Percentiles rank a stretch among this genome's conserved stretches.
phyloP scores from a whole-genome alignment of 2,797 vertebrate genomes.

The Acrossocheilus fasciatus region DNA sequence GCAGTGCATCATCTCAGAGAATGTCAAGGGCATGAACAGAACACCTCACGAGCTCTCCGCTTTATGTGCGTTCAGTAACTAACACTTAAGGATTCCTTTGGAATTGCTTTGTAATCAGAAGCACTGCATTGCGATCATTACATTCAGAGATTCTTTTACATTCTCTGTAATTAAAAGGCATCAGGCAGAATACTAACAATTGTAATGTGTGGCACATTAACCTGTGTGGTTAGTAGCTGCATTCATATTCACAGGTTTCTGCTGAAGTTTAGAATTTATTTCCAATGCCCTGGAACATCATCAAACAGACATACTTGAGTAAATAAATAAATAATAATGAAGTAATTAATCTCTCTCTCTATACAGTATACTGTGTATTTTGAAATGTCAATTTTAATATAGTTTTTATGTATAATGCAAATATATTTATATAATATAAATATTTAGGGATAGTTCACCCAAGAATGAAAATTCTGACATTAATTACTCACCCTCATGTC shows the following conservation, averaged over 20 bases:
- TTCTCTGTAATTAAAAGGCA: constrained; percentile 4
- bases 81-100: constrained; percentile 16
- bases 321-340: not conserved
- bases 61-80: not conserved
- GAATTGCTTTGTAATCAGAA: constrained; percentile 33
- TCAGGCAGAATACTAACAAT: not conserved
- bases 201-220: not conserved
- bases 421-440: no score
- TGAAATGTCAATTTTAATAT: no score
- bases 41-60: constrained; percentile 7
- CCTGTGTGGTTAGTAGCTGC: not conserved
- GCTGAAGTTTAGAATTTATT: not conserved
- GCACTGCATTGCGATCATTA: not conserved
- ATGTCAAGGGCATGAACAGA: constrained; percentile 39
- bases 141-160: not conserved
- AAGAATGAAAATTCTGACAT: no score
- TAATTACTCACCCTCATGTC: no score
- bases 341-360: not conserved
- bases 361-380: no score
- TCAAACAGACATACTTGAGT: not conserved
- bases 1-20: constrained; percentile 40
- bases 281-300: not conserved
- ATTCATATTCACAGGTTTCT: not conserved
- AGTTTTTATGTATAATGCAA: no score
- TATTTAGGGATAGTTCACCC: no score